These are phyloP conservation scores for Phaonia tiefii DNA, from an alignment of 2,888 invertebrate genomes.

Conservation along the genomic window DNA sequence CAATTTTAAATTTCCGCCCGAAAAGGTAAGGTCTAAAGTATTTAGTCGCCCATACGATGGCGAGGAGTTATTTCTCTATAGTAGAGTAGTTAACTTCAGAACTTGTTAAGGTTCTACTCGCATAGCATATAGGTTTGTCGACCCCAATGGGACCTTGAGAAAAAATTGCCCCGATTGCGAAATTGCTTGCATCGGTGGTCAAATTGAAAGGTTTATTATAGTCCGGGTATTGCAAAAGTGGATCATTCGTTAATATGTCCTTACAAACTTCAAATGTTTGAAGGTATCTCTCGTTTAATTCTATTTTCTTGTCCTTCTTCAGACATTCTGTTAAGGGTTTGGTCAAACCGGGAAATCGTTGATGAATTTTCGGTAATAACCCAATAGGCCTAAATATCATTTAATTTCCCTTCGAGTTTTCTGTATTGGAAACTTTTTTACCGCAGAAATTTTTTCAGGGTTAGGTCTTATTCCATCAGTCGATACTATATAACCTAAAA, in stretches of 20 bases:
- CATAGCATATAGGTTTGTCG: background rate
- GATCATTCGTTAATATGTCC: background rate
- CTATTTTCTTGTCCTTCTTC: background rate
- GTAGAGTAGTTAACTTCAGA: too few relatives aligned
- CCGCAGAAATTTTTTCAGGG: too few relatives aligned
- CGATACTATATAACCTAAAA: background rate
- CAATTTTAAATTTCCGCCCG: background rate
- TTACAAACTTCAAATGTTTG: background rate
- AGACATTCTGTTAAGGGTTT: background rate
- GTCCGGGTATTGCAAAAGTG: background rate
- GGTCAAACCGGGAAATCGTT: background rate
- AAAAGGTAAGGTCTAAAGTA: background rate
- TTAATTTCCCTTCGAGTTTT: background rate
- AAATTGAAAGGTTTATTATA: conserved; percentile 11
- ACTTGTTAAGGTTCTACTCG: background rate
- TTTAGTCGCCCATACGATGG: too few relatives aligned
- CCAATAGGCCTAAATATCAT: background rate
- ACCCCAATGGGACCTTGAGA: background rate
- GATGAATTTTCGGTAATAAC: too few relatives aligned
- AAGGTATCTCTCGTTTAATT: background rate
- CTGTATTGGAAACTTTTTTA: background rate
- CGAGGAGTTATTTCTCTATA: too few relatives aligned
- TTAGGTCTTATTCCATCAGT: background rate
- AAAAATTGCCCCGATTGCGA: background rate
- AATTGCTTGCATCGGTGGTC: background rate